Conservation (phyloP, 2,113 vertebrate genomes). For the Entomyzon cyanotis region DNA sequence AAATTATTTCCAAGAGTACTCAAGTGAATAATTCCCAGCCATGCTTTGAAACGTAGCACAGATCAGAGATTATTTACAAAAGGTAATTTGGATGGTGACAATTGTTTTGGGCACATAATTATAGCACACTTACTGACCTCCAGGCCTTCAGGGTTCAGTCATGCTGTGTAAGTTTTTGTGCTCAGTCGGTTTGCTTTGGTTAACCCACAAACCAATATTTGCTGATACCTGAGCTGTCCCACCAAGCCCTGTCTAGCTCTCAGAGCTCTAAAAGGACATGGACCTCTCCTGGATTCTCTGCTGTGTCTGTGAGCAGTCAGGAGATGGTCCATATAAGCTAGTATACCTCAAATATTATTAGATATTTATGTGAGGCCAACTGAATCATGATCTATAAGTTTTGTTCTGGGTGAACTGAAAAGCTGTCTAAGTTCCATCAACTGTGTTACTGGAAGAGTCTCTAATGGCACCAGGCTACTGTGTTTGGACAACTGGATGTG, state of each 20-base stretch:
- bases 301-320: neutral
- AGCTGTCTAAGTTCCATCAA: neutral
- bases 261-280: neutral
- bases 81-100: neutral
- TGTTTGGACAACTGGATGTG: neutral
- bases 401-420: neutral
- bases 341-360: neutral
- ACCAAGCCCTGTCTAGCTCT: neutral
- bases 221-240: neutral
- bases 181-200: neutral
- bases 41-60: neutral
- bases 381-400: neutral
- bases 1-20: neutral
- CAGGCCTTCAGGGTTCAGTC: neutral
- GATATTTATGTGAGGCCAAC: neutral
- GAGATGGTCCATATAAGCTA: neutral
- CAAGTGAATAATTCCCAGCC: neutral
- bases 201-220: neutral
- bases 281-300: neutral
- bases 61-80: neutral
- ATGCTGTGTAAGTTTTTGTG: neutral
- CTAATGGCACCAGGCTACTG: neutral
- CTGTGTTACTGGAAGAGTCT: neutral
- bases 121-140: neutral
- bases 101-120: neutral